Conservation (phyloP, 2,888 invertebrate species). For the Dicycla oo region DNA sequence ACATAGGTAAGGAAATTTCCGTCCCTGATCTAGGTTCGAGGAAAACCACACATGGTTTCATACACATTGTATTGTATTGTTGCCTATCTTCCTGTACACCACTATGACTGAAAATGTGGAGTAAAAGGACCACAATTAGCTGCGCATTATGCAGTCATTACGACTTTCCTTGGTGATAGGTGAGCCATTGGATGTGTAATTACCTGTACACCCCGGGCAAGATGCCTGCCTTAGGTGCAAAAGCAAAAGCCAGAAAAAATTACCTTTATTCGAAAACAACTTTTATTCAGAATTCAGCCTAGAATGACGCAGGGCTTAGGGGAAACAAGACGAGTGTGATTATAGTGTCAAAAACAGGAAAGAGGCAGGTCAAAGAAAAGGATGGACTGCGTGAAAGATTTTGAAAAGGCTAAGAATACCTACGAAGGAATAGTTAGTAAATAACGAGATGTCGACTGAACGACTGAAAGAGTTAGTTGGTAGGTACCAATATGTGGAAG, state of each 20-base stretch:
- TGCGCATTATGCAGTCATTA: background rate
- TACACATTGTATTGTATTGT: background rate
- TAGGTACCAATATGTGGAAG: background rate
- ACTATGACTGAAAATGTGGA: background rate
- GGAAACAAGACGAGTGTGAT: background rate
- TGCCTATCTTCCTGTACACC: background rate
- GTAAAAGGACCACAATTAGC: background rate
- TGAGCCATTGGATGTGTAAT: background rate
- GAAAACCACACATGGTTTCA: conserved; percentile 28
- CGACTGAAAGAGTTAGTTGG: background rate
- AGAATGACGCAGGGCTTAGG: background rate
- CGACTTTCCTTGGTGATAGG: background rate
- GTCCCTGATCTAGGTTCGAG: conserved; percentile 47
- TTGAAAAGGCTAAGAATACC: background rate
- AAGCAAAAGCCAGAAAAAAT: background rate
- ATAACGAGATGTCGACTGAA: too few species aligned
- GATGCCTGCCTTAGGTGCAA: background rate
- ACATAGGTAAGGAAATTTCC: conserved; percentile 36
- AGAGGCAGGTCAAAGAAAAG: background rate
- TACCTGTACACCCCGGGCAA: too few species aligned
- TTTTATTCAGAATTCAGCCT: background rate
- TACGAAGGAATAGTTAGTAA: background rate
- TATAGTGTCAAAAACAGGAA: background rate
- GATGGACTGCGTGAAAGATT: background rate
- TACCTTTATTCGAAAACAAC: background rate